Conservation (phyloP, 2,888 invertebrate genomes). For the Watsonalla binaria region DNA sequence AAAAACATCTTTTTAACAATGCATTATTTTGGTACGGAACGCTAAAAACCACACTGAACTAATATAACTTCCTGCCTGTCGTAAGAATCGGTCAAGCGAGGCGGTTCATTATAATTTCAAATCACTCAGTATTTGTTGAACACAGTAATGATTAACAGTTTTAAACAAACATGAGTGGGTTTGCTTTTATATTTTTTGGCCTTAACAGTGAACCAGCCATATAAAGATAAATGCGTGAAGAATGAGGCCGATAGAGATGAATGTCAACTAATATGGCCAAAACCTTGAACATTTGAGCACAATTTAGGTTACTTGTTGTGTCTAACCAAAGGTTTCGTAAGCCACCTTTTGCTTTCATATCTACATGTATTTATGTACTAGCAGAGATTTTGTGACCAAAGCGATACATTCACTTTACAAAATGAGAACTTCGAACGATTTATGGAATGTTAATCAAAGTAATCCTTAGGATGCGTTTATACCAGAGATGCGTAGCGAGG, state of each 20-base stretch:
- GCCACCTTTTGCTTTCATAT: no score
- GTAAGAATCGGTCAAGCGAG: conserved; percentile 37
- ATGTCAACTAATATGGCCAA: background rate
- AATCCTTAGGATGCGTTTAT: no score
- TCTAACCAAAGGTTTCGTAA: background rate
- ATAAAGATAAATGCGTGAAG: background rate
- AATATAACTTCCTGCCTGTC: conserved; percentile 31
- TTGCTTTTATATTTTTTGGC: background rate
- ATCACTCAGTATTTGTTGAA: conserved; percentile 21
- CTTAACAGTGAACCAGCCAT: background rate
- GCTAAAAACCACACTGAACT: conserved; percentile 7
- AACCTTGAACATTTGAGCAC: background rate
- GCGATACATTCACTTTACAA: no score
- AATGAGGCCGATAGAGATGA: background rate
- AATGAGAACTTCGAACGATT: no score
- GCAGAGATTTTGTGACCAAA: no score
- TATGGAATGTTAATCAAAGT: no score
- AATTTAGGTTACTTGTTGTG: background rate
- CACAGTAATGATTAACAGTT: conserved; percentile 8
- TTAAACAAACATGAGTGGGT: background rate
- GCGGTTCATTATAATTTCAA: conserved; percentile 41
- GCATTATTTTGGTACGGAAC: background rate
- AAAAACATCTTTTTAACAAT: no score
- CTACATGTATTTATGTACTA: no score
- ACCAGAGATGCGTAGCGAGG: no score